phyloP scores from a whole-genome alignment of 1,140 invertebrate species.

The Cydia pomonella region DNA sequence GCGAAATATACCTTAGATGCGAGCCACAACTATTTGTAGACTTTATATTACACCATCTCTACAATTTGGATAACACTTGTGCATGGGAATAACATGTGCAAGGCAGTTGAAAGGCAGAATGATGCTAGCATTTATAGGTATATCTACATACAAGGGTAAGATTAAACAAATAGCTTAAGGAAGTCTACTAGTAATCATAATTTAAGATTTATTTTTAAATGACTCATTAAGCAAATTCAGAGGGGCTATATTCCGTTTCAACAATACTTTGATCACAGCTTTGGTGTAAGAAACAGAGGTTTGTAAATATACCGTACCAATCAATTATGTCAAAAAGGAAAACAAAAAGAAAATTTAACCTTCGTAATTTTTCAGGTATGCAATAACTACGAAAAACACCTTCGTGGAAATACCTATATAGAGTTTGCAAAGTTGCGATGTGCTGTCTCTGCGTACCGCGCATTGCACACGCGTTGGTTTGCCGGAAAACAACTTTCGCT shows the following conservation, averaged over 20 bases:
- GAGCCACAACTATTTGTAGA: no score
- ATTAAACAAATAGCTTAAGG: no score
- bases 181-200: neutral
- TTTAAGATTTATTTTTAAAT: neutral
- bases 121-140: no score
- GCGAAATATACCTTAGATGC: no score
- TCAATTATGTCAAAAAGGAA: neutral
- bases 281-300: constrained; percentile 24
- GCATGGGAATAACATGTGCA: no score
- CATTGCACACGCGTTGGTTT: constrained; percentile 94
- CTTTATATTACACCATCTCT: no score
- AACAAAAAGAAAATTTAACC: neutral
- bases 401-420: constrained; percentile 95
- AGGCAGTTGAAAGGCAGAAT: no score
- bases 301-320: constrained; percentile 15
- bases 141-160: no score
- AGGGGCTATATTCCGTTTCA: neutral
- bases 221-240: constrained; percentile 10
- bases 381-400: constrained; percentile 91
- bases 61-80: no score
- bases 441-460: constrained; percentile 87
- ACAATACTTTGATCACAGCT: neutral
- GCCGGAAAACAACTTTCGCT: constrained; percentile 91
- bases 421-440: constrained; percentile 87
- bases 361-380: constrained; percentile 82